These are phyloP conservation scores for Rhinichthys osculus DNA, from an alignment of 2,797 vertebrate species.

Conservation along the genomic window DNA sequence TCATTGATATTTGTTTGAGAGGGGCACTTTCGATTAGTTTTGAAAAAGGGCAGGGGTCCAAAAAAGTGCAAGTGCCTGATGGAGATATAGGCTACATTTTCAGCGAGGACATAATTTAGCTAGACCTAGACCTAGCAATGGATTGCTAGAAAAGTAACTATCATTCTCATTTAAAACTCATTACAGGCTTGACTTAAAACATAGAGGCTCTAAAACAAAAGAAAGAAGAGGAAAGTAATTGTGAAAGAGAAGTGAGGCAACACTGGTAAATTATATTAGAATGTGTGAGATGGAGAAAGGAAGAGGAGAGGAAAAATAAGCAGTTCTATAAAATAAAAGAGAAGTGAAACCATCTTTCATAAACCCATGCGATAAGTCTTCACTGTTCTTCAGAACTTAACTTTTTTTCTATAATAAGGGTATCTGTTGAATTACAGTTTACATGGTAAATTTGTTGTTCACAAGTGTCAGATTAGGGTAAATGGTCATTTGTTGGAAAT, in stretches of 20 bases:
- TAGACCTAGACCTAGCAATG: background rate
- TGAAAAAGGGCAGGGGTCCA: too few species aligned
- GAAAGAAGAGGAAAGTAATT: background rate
- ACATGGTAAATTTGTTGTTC: background rate
- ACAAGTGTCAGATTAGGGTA: background rate
- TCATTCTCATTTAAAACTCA: background rate
- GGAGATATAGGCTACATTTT: background rate
- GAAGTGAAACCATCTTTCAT: constrained; percentile 30
- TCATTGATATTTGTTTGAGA: too few species aligned
- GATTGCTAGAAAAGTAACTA: background rate
- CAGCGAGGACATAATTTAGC: background rate
- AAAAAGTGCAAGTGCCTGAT: too few species aligned
- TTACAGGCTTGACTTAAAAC: background rate
- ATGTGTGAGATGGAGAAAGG: background rate
- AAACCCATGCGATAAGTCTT: background rate
- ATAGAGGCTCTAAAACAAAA: constrained; percentile 1
- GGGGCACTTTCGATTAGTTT: too few species aligned
- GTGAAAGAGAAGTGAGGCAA: constrained; percentile 40
- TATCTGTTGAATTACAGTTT: background rate
- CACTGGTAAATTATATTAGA: background rate
- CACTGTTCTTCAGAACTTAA: background rate
- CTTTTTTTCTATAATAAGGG: background rate
- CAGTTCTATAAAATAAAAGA: constrained; percentile 23
- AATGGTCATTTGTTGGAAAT: constrained; percentile 2
- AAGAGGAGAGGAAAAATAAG: constrained; percentile 38